phyloP scores from a whole-genome alignment of 1,140 invertebrate species.

The Bombus waltoni region DNA sequence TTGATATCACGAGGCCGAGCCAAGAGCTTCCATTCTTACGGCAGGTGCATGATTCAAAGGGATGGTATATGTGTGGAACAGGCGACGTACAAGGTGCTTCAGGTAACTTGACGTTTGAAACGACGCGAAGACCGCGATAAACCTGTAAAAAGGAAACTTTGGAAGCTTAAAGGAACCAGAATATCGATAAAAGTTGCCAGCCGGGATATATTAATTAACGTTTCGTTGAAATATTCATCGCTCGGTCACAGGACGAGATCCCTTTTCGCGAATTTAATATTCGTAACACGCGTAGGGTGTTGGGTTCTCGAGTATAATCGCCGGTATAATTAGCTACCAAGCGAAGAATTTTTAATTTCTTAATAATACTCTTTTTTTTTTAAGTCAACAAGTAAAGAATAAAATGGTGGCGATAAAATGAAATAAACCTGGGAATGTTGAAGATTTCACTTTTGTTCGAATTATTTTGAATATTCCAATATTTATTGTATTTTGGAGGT shows the following conservation, averaged over 20 bases:
- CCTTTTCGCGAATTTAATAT: not conserved
- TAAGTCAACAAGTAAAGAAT: not conserved
- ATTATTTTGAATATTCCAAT: too few species aligned
- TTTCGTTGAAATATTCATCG: slow-evolving; percentile 18
- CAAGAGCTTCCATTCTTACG: slow-evolving; percentile 14
- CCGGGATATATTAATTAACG: slow-evolving; percentile 18
- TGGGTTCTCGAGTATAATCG: not conserved
- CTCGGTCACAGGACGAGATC: not conserved
- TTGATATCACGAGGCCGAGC: not conserved
- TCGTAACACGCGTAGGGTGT: not conserved
- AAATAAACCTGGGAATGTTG: not conserved
- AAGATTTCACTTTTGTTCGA: not conserved
- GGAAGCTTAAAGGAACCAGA: not conserved
- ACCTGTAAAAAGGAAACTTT: slow-evolving; percentile 9
- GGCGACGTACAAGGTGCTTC: not conserved
- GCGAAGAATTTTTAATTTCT: not conserved
- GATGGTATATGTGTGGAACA: not conserved
- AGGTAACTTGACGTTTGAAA: not conserved
- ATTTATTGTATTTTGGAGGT: too few species aligned
- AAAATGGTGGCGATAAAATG: not conserved
- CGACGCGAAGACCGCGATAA: slow-evolving; percentile 1
- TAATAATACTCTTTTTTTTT: not conserved
- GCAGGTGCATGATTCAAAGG: slow-evolving; percentile 25
- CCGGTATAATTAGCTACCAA: not conserved
- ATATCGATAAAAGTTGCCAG: not conserved